Base-by-base conservation (phyloP, 2,113 vertebrate genomes). In the Lanius ludovicianus region DNA sequence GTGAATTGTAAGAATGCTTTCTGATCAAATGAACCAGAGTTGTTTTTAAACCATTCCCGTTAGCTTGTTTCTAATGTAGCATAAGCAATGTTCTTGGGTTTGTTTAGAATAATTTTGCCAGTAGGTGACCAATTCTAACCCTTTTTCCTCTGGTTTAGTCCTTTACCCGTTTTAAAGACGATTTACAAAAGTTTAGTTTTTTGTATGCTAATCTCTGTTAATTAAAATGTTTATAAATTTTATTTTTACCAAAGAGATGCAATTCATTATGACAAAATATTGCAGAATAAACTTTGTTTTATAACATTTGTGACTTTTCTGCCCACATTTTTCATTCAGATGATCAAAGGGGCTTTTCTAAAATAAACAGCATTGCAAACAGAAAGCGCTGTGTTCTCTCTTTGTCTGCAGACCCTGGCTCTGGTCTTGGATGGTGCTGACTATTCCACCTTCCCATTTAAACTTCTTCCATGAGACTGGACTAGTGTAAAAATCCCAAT, bases 231-330 rank as follows among this genome's bases (percentile, higher is more conserved):
- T 99, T 99, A 99, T 99, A 99, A 99, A 99, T 98, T 99, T 99
- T 99, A 99, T 99, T 99, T 99, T 99, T 99, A 99, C 99, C 99
- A 99, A 99, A 99, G 99, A 99, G 99, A 99, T 99, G 98, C 99
- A 99, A 99, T 99, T 99, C 99, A 99, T 99, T 99, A 99, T 99
- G 98, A 99, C 98, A 99, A 99, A 99, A 98, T 99, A 99, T 99
- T 99, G 98, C 98, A 98, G 98, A 99, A 99, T 99, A 99, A 99
- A 98, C 97, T 98, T 99, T 99, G 98, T 99, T 99, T 99, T 98
- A 98, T 98, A 98, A 98, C 97, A 98, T 96, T 93, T 94, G 94
- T 97, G 94, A 90, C 95, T 98, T 94, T 96, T 95, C 89, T 96
- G 94, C 95, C 93, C 89, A 88, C 90, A 64, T 92, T 96, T 95